A percentile compares a stretch with the other conserved stretches of the same genome.
phyloP scores from a whole-genome alignment of 2,888 invertebrate species.

The Phyllotreta cruciferae region DNA sequence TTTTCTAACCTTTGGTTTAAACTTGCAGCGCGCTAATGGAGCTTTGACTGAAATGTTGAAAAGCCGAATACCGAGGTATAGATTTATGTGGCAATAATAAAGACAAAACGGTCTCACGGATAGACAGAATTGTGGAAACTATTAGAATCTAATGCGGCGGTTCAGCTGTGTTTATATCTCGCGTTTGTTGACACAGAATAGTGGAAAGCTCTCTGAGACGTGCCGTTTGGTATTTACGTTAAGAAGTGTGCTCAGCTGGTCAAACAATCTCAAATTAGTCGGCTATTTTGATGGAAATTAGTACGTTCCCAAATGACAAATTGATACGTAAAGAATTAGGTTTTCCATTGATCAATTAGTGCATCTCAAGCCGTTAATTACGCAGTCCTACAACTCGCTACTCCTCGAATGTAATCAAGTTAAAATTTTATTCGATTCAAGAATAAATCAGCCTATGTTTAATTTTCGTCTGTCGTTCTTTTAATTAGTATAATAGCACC shows the following conservation, averaged over 20 bases:
- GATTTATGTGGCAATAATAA: constrained; percentile 41
- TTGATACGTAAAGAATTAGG: constrained; percentile 24
- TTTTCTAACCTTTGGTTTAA: too few species aligned
- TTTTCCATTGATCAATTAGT: not conserved
- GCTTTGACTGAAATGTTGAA: constrained; percentile 24
- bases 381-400: too few species aligned
- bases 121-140: constrained; percentile 45
- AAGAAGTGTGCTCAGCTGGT: constrained; percentile 54
- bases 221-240: constrained; percentile 50
- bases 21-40: constrained; percentile 2
- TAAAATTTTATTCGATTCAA: too few species aligned
- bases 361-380: too few species aligned
- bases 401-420: too few species aligned
- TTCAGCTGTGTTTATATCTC: constrained; percentile 46
- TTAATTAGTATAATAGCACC: too few species aligned
- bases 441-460: too few species aligned
- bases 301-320: constrained; percentile 24
- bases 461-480: too few species aligned
- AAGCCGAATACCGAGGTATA: constrained; percentile 30
- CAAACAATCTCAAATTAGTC: constrained; percentile 43
- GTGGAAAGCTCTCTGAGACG: constrained; percentile 48
- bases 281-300: constrained; percentile 30
- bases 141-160: constrained; percentile 44
- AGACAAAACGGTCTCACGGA: constrained; percentile 39
- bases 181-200: constrained; percentile 51